Conservation (phyloP, 2,113 vertebrate species). For the Sturnus vulgaris region DNA sequence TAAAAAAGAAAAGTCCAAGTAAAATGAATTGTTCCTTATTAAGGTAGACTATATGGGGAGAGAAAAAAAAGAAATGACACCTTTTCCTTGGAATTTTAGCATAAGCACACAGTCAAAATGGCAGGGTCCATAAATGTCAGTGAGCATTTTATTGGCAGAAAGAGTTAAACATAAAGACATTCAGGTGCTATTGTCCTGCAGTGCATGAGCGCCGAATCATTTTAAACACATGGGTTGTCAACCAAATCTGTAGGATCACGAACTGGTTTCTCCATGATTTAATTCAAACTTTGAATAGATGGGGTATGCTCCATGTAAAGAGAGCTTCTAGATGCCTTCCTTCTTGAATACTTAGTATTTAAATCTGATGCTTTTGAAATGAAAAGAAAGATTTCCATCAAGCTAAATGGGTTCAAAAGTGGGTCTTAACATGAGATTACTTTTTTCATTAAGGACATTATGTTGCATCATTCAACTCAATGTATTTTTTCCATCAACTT, state of each 20-base stretch:
- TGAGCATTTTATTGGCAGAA: constrained; percentile 5
- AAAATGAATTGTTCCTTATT: constrained; percentile 31
- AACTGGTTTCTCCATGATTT: background rate
- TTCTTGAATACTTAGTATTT: background rate
- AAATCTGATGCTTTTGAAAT: constrained; percentile 2
- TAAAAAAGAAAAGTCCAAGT: constrained; percentile 28
- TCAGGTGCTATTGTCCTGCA: background rate
- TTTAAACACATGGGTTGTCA: background rate
- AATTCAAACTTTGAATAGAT: background rate
- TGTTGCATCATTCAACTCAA: background rate
- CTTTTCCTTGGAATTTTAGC: constrained; percentile 11
- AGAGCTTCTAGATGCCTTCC: background rate
- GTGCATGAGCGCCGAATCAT: background rate
- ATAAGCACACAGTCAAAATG: constrained; percentile 39
- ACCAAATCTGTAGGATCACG: background rate
- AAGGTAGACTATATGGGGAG: background rate
- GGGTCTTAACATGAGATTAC: constrained; percentile 22
- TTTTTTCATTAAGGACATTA: constrained; percentile 55
- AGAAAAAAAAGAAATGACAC: background rate
- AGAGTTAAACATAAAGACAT: constrained; percentile 41
- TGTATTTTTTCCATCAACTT: constrained; percentile 7
- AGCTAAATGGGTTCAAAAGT: constrained; percentile 39
- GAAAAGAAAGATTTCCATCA: constrained; percentile 16
- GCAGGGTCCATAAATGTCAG: constrained; percentile 28
- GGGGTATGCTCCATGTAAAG: background rate